These are phyloP conservation scores for Acleris holmiana DNA, from an alignment of 2,888 invertebrate species.

Conservation along the genomic window DNA sequence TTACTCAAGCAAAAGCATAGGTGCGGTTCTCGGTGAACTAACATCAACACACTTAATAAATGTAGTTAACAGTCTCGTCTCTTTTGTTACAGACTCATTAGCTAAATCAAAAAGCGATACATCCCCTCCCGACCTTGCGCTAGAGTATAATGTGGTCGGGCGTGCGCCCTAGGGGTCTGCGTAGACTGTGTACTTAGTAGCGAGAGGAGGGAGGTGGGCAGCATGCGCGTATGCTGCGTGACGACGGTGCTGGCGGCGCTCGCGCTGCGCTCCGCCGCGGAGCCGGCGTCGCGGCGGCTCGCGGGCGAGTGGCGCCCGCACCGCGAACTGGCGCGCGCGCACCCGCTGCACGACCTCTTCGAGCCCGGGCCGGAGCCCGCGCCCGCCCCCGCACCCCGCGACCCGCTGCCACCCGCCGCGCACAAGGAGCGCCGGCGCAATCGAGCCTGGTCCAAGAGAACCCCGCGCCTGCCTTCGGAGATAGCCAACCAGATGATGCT, in stretches of 20 bases:
- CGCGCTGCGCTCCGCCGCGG: constrained; percentile 71
- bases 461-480: constrained; percentile 78
- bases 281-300: constrained; percentile 69
- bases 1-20: too few relatives aligned
- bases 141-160: constrained; percentile 76
- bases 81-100: constrained; percentile 8
- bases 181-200: constrained; percentile 74
- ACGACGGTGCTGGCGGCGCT: constrained; percentile 73
- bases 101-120: constrained; percentile 9
- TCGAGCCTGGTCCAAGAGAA: constrained; percentile 65
- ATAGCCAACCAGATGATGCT: constrained; percentile 91
- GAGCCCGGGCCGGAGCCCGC: constrained; percentile 62
- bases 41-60: too few relatives aligned
- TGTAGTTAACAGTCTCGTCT: not conserved
- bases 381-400: constrained; percentile 49
- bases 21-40: too few relatives aligned
- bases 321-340: constrained; percentile 53
- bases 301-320: constrained; percentile 64
- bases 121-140: constrained; percentile 32
- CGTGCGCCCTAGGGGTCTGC: constrained; percentile 68
- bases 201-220: constrained; percentile 70
- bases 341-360: constrained; percentile 72
- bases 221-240: constrained; percentile 77
- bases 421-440: constrained; percentile 69
- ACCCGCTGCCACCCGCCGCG: constrained; percentile 58